These are phyloP conservation scores for Aelia acuminata DNA, from an alignment of 2,888 invertebrate genomes.

Conservation along the genomic window DNA sequence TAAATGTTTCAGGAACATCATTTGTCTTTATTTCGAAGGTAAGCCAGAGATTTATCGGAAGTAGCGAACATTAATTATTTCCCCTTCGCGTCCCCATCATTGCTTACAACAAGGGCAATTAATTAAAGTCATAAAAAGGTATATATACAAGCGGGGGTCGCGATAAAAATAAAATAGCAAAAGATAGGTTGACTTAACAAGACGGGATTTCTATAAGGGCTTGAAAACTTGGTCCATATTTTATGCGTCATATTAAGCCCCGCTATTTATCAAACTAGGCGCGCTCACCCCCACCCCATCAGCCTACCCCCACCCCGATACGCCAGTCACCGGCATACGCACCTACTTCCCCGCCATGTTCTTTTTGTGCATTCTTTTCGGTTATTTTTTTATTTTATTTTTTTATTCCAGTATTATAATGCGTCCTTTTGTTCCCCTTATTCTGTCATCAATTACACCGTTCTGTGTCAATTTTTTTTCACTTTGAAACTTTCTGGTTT, in stretches of 20 bases:
- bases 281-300: background rate
- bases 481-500: background rate
- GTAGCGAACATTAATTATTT: background rate
- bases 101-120: background rate
- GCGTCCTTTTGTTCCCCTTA: background rate
- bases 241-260: constrained; percentile 60
- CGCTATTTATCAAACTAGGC: constrained; percentile 59
- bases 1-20: background rate
- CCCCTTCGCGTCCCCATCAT: background rate
- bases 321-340: constrained; percentile 6
- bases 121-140: constrained; percentile 32
- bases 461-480: background rate
- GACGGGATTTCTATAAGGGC: constrained; percentile 59
- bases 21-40: background rate
- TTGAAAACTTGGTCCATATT: constrained; percentile 60
- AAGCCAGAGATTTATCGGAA: background rate
- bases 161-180: constrained; percentile 37
- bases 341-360: background rate
- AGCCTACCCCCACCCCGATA: no score
- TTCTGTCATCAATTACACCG: background rate
- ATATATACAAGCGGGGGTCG: background rate
- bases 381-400: background rate
- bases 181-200: constrained; percentile 56
- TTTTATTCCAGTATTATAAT: background rate
- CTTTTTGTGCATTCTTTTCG: background rate